phyloP scores from a whole-genome alignment of 1,140 invertebrate species.

The Helicoverpa zea region DNA sequence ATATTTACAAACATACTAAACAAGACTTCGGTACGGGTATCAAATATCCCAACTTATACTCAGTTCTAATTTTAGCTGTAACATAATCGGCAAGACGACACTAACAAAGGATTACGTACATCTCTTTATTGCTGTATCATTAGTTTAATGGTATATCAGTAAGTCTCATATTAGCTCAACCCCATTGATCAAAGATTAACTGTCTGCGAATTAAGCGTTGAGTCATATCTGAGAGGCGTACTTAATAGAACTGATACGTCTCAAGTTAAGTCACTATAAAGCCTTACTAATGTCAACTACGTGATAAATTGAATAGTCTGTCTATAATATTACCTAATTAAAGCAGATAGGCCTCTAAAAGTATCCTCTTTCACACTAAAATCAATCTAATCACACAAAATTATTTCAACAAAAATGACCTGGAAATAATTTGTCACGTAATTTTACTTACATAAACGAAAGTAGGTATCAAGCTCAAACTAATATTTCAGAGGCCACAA shows the following conservation, averaged over 20 bases:
- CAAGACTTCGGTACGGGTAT: background rate
- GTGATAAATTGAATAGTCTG: too few species aligned
- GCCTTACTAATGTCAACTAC: too few species aligned
- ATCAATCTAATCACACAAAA: too few species aligned
- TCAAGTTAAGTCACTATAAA: background rate
- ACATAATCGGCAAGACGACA: slow-evolving; percentile 9
- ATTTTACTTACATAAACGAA: too few species aligned
- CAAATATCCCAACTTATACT: background rate
- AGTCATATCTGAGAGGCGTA: slow-evolving; percentile 24
- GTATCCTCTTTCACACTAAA: too few species aligned
- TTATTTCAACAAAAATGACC: too few species aligned
- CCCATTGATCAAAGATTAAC: slow-evolving; percentile 47
- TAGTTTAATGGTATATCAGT: slow-evolving; percentile 21
- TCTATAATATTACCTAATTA: background rate
- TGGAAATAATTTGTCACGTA: too few species aligned
- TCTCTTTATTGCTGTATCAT: slow-evolving; percentile 29
- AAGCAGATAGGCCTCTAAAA: background rate
- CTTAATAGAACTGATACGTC: background rate
- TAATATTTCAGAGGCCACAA: background rate
- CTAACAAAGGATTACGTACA: slow-evolving; percentile 28
- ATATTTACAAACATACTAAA: background rate
- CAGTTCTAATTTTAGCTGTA: background rate
- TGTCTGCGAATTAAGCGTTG: slow-evolving; percentile 27
- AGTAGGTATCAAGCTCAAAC: too few species aligned
- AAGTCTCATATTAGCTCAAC: slow-evolving; percentile 27